Evolutionary conservation across 2,888 invertebrate species (phyloP), one percentile per base, ranked within the genome.

Genomic region (Eristalis tenax): DNA sequence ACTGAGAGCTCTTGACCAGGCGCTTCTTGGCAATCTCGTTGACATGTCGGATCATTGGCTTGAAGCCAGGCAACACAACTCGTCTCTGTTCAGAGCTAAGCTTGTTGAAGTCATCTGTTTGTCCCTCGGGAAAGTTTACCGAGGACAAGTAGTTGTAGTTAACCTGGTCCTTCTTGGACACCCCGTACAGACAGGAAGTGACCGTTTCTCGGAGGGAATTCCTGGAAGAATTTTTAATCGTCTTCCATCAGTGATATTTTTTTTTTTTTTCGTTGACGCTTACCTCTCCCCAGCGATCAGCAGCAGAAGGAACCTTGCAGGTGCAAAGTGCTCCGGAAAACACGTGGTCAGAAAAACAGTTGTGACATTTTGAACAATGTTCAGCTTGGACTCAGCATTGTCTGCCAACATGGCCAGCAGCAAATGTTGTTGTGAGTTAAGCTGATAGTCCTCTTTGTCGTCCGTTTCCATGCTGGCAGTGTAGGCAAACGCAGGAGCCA

Each of bases 241-340:
- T 22, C 23, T 13, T 13, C 11, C 35, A 35, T 11, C 11, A 35
- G n/a, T n/a, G 11, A 10, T 35, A 1, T 35, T 3, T 13, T 23
- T 6, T 0, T 1, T 26, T 23, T 26, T 13, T 26, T 26, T 8
- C 2, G 0, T 5, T 26, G 26, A 35, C 85, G 93, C 94, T 92
- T 92, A 97, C 97, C 94, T 94, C 91, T 98, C 98, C 63, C 97
- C 98, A 89, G 96, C 96, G 40, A 97, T 97, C 76, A 97, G 92
- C 22, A 98, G 94, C 74, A 98, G 93, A 11, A 98, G 93, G 91
- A 96, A 98, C 90, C 97, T 94, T 0, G 98, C 96, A 0, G 97
- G 96, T 0, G 97, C 95, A 92, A 97, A 97, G 90, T 96, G 95
- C 40, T 95, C 94, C 0, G 97, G 97, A 92, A 98, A 98, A 89